A percentile compares a stretch with the other conserved stretches of the same genome.
Evolutionary conservation across 2,113 vertebrate species (phyloP).

Genomic region (Vicugna pacos): DNA sequence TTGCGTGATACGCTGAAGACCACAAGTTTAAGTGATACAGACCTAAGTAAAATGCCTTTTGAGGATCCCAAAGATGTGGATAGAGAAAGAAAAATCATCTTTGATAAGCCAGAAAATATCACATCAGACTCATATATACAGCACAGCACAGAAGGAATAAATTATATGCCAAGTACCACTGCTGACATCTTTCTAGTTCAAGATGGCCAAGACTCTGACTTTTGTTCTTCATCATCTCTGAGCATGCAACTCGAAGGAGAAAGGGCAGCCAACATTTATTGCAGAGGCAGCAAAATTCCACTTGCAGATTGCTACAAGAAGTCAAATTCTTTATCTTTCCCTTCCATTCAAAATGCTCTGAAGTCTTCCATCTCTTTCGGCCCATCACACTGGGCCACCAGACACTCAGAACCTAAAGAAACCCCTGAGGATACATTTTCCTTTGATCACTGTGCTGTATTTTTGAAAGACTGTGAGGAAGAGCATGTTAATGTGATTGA

Average conservation of each 20-base stretch:
- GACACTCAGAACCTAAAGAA: slow-evolving; percentile 78
- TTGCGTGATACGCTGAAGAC: slow-evolving; percentile 51
- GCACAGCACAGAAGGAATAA: slow-evolving; percentile 84
- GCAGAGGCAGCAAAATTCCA: slow-evolving; percentile 55
- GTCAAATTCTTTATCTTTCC: slow-evolving; percentile 70
- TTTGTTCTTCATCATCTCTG: slow-evolving; percentile 85
- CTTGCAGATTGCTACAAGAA: slow-evolving; percentile 74
- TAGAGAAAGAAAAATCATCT: slow-evolving; percentile 84
- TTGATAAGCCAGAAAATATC: slow-evolving; percentile 79
- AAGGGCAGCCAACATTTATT: slow-evolving; percentile 68
- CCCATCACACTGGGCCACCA: slow-evolving; percentile 71
- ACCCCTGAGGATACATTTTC: slow-evolving; percentile 71
- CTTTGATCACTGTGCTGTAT: slow-evolving; percentile 59
- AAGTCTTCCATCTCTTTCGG: slow-evolving; percentile 72
- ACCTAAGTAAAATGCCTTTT: slow-evolving; percentile 81
- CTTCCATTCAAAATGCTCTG: slow-evolving; percentile 61
- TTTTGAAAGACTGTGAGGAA: slow-evolving; percentile 41
- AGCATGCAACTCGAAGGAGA: slow-evolving; percentile 79
- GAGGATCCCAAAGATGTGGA: slow-evolving; percentile 74
- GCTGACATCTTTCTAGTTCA: slow-evolving; percentile 65
- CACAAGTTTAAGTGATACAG: slow-evolving; percentile 78
- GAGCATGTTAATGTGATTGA: slow-evolving; percentile 81
- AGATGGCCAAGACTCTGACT: slow-evolving; percentile 84
- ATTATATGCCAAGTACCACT: slow-evolving; percentile 86
- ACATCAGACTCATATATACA: slow-evolving; percentile 37